These are phyloP conservation scores for Meiosimyza platycephala DNA, from an alignment of 2,888 invertebrate species.

Conservation along the genomic window DNA sequence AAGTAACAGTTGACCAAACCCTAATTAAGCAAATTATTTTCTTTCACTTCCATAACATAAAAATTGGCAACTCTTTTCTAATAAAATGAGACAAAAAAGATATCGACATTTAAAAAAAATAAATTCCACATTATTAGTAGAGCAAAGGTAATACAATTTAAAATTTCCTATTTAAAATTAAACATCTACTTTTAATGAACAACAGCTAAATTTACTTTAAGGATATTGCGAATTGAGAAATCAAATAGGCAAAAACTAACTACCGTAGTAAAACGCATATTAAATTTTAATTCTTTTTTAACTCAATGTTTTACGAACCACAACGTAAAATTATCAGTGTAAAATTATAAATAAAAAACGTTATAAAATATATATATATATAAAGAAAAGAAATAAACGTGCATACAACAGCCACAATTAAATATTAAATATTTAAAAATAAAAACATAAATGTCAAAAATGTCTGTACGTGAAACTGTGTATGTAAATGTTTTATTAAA, in stretches of 20 bases:
- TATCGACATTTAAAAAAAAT: no score
- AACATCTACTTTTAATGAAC: slow-evolving; percentile 6
- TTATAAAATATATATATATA: background rate
- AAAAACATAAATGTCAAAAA: background rate
- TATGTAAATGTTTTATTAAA: slow-evolving; percentile 27
- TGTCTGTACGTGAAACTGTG: slow-evolving; percentile 20
- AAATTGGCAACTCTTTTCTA: no score
- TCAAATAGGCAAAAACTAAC: background rate
- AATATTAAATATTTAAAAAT: background rate
- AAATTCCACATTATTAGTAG: no score
- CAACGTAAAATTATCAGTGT: background rate
- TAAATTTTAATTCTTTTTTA: background rate
- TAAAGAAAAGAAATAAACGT: background rate
- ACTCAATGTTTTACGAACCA: slow-evolving; percentile 15
- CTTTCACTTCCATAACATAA: background rate
- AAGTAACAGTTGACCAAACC: background rate
- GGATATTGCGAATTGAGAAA: background rate
- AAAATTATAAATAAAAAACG: slow-evolving; percentile 12
- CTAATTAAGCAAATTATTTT: slow-evolving; percentile 3
- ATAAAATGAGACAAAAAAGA: no score
- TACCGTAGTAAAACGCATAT: background rate
- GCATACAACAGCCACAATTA: background rate
- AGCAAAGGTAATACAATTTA: background rate
- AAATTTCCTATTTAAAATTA: background rate
- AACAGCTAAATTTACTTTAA: no score